Evolutionary conservation across 2,797 vertebrate genomes (phyloP), one percentile per base, ranked within the genome.

Genomic region (Anabacerthia variegaticeps): DNA sequence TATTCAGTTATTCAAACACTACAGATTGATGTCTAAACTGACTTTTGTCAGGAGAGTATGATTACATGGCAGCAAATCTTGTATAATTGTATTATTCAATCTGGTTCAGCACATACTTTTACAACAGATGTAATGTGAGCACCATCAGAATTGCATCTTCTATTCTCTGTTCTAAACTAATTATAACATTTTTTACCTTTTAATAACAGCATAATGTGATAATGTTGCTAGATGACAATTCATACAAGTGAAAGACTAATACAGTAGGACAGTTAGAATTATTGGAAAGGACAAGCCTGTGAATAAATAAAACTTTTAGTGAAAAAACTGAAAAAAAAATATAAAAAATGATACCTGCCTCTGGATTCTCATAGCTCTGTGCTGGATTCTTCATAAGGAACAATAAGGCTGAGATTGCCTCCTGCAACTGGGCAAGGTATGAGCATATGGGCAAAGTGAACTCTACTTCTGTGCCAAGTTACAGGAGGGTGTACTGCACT

Each of bases 11-110:
- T 89, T 93, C 75, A 91, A 95, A 93, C 30, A 80, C 39, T 77
- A 83, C 16, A 93, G 95, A 95, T 71, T 91, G 65, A 95, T 87
- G 67, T 85, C 79, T 88, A 95, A 94, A 96, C 85, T 96, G 81
- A 95, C 89, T 95, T 95, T 92, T 92, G 86, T 95, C 52, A 81
- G 66, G 55, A 63, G 22, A 79, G 16, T 80, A 74, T 89, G 96
- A 95, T 96, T 97, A 88, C 61, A 85, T 71, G 62, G 71, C 89
- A 96, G 72, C 28, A 95, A 95, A 95, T 91, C 78, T 68, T 69
- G 27, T 56, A 44, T 92, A 96, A 97, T 92, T 88, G 34, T 73
- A 81, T 95, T 91, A 95, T 89, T 94, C 90, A 94, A 58, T 82
- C 54, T 14, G 1, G 75, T 76, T 82, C 78, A 85, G 55, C 28